These are phyloP conservation scores for Nomada ruficornis DNA, from an alignment of 2,888 invertebrate species.

Conservation along the genomic window DNA sequence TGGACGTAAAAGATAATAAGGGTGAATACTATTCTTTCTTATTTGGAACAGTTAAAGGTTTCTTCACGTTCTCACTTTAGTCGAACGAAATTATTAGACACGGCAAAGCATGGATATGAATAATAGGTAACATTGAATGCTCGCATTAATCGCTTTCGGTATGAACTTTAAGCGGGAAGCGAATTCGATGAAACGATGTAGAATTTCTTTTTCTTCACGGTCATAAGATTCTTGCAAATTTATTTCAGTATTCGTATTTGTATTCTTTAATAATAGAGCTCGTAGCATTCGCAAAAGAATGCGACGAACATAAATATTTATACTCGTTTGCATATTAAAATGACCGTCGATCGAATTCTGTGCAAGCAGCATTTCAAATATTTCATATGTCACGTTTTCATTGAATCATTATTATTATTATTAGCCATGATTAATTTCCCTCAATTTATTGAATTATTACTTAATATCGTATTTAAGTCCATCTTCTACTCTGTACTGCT, in stretches of 20 bases:
- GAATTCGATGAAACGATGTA: neutral
- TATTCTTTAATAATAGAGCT: too few relatives aligned
- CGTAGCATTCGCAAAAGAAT: too few relatives aligned
- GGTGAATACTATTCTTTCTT: neutral
- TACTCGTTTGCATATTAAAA: neutral
- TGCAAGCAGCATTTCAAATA: too few relatives aligned
- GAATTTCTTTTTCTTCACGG: neutral
- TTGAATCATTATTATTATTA: too few relatives aligned
- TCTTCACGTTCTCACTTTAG: neutral
- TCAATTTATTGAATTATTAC: neutral
- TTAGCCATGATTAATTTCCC: too few relatives aligned
- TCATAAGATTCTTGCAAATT: too few relatives aligned
- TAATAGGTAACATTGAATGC: too few relatives aligned
- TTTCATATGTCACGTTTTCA: too few relatives aligned
- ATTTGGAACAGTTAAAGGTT: neutral
- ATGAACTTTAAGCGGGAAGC: neutral
- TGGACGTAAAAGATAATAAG: too few relatives aligned
- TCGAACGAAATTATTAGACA: neutral
- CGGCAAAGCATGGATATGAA: neutral
- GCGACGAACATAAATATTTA: too few relatives aligned
- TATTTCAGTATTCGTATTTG: too few relatives aligned
- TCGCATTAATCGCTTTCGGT: neutral
- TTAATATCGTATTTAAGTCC: neutral
- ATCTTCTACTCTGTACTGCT: slow-evolving; percentile 1
- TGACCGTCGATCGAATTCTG: too few relatives aligned